phyloP scores from a whole-genome alignment of 2,797 vertebrate species.

The Pangasius macronema region DNA sequence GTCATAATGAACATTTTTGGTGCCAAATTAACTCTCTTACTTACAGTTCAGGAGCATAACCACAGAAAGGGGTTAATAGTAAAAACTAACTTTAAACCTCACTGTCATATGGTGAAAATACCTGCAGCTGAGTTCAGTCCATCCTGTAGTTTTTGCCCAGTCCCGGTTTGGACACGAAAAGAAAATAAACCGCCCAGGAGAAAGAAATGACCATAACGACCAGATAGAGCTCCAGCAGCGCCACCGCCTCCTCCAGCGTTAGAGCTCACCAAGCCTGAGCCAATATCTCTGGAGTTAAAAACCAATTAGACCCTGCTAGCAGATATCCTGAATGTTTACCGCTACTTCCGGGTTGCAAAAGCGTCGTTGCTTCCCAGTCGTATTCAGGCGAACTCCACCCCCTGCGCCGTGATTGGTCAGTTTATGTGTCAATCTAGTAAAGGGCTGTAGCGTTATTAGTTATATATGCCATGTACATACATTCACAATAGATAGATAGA shows the following conservation, averaged over 20 bases:
- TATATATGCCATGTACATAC: too few species aligned
- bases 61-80: too few species aligned
- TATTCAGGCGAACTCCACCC: background rate
- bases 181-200: constrained; percentile 80
- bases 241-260: constrained; percentile 80
- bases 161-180: constrained; percentile 76
- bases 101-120: background rate
- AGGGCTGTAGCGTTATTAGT: background rate
- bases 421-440: background rate
- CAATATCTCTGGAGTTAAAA: background rate
- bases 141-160: constrained; percentile 73
- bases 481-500: background rate
- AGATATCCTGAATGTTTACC: constrained; percentile 22
- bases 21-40: background rate
- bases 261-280: background rate
- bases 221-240: constrained; percentile 76
- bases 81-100: background rate
- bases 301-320: background rate
- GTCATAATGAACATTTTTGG: background rate
- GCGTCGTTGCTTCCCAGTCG: background rate
- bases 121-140: constrained; percentile 65
- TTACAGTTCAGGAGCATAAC: background rate
- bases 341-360: constrained; percentile 34
- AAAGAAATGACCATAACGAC: constrained; percentile 80
- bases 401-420: background rate